phyloP scores from a whole-genome alignment of 2,888 invertebrate species.

The Orchesellides sinensis region DNA sequence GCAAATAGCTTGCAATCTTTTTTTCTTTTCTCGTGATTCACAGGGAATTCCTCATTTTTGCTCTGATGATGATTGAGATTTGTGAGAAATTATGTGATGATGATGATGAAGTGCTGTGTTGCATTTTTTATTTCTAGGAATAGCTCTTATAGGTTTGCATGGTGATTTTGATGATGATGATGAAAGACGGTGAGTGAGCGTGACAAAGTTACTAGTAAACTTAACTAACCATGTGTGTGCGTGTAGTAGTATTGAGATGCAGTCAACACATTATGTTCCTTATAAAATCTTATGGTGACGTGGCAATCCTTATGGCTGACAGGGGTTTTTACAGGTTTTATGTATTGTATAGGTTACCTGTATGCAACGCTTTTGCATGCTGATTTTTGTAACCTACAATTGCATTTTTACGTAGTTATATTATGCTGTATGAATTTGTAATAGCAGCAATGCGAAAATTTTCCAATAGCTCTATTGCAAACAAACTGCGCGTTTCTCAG shows the following conservation, averaged over 20 bases:
- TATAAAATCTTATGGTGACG: too few relatives aligned
- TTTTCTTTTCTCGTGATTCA: background rate
- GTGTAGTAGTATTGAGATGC: too few relatives aligned
- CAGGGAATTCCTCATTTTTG: background rate
- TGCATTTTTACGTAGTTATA: background rate
- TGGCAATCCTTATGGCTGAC: too few relatives aligned
- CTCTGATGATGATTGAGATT: background rate
- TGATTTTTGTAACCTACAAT: background rate
- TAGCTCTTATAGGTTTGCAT: too few relatives aligned
- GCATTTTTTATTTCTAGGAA: background rate
- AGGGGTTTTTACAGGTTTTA: too few relatives aligned
- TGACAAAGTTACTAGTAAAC: too few relatives aligned
- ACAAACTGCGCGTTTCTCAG: background rate
- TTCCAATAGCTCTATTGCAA: background rate
- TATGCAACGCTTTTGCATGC: background rate
- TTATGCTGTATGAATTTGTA: slow-evolving; percentile 2
- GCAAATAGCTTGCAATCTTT: too few relatives aligned
- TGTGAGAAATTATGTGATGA: background rate
- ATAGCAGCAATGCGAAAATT: background rate
- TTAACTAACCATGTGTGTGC: too few relatives aligned
- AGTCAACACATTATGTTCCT: too few relatives aligned
- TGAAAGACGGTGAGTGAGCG: too few relatives aligned
- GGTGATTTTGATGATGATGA: too few relatives aligned
- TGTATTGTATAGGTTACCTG: background rate
- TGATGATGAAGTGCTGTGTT: background rate